Evolutionary conservation across 2,113 vertebrate genomes (phyloP).

Genomic region (Thalassarche chlororhynchos): DNA sequence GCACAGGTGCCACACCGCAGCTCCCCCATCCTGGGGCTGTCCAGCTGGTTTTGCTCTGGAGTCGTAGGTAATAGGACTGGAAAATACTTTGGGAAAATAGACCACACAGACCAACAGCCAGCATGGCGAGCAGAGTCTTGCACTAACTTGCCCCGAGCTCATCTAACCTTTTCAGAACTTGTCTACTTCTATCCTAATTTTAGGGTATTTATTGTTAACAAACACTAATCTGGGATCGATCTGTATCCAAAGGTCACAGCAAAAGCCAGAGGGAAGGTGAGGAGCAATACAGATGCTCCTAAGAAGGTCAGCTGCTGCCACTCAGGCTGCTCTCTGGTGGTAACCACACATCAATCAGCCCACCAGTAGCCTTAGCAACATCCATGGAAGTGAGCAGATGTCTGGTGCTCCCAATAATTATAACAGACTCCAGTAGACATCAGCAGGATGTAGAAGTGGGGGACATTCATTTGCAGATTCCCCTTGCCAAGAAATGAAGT

Average conservation of each 20-base stretch:
- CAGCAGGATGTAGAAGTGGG: background rate
- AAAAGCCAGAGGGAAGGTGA: conserved; percentile 2
- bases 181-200: conserved; percentile 27
- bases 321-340: background rate
- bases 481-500: background rate
- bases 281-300: background rate
- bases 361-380: background rate
- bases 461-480: background rate
- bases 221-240: conserved; percentile 49
- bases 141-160: background rate
- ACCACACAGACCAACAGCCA: background rate
- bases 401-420: background rate
- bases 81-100: background rate
- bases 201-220: conserved; percentile 39
- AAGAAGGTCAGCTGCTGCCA: conserved; percentile 62
- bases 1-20: background rate
- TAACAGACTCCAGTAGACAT: background rate
- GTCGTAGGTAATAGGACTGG: background rate
- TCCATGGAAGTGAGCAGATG: background rate
- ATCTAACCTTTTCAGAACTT: conserved; percentile 46
- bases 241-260: conserved; percentile 21
- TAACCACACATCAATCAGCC: conserved; percentile 34
- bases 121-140: background rate
- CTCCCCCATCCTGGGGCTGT: background rate
- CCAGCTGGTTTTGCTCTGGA: background rate